Percentiles rank a stretch among this genome's conserved stretches.
Conservation (phyloP, 2,888 invertebrate genomes). For the Adelognathus sp. region DNA sequence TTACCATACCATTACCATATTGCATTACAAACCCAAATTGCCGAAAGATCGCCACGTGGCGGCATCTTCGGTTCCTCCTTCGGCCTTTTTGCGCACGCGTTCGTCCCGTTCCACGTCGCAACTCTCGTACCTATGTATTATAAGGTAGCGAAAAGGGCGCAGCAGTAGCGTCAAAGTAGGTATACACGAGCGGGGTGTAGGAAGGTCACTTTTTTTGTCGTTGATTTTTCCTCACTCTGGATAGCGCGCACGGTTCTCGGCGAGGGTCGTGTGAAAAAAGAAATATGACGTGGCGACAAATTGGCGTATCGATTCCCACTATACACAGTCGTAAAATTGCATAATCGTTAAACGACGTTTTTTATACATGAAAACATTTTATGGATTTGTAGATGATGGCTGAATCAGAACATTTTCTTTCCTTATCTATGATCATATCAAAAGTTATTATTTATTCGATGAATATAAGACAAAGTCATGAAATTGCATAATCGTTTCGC, state of each 20-base stretch:
- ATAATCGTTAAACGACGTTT: not conserved
- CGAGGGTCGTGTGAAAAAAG: not conserved
- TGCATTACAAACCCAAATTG: slow-evolving; percentile 56
- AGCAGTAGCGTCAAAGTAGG: not conserved
- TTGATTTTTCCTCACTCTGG: not conserved
- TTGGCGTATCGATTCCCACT: not conserved
- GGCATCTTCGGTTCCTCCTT: slow-evolving; percentile 25
- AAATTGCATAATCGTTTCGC: too few relatives aligned
- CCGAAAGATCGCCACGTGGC: slow-evolving; percentile 57
- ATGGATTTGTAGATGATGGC: not conserved
- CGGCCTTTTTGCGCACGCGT: slow-evolving; percentile 34
- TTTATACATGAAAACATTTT: not conserved
- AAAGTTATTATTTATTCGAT: too few relatives aligned
- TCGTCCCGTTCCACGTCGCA: slow-evolving; percentile 19
- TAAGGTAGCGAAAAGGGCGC: slow-evolving; percentile 47
- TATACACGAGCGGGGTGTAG: not conserved
- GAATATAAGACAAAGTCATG: too few relatives aligned
- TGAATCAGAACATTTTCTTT: too few relatives aligned
- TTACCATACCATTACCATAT: slow-evolving; percentile 59
- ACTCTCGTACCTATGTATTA: slow-evolving; percentile 40
- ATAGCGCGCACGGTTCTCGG: not conserved
- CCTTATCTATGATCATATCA: too few relatives aligned
- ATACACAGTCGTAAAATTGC: not conserved
- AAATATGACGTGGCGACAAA: not conserved
- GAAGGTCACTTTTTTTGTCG: not conserved